A percentile compares a stretch with the other conserved stretches of the same genome.
Evolutionary conservation across 2,888 invertebrate species (phyloP).

Genomic region (Cyaniris semiargus): DNA sequence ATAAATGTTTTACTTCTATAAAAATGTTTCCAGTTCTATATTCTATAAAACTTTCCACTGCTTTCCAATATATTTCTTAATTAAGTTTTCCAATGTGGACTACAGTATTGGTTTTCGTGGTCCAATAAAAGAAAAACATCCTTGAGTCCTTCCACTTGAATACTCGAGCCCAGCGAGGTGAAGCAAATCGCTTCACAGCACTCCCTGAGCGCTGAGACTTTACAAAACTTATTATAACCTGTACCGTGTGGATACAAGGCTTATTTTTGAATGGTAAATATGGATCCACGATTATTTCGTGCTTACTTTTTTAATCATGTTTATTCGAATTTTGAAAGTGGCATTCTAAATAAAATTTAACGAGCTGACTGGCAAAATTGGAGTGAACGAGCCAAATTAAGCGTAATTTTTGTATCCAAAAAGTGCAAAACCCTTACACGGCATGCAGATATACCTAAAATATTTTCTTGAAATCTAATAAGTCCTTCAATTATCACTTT

Average conservation of each 20-base stretch:
- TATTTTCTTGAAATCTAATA: neutral
- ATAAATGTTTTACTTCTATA: neutral
- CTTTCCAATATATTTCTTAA: neutral
- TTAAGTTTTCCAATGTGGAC: neutral
- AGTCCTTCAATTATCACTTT: neutral
- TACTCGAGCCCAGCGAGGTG: conserved; percentile 43
- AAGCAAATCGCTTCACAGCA: conserved; percentile 39
- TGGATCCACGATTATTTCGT: neutral
- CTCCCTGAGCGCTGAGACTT: conserved; percentile 10
- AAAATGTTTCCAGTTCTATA: neutral
- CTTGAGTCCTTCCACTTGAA: conserved; percentile 44
- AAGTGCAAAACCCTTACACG: neutral
- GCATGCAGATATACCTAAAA: neutral
- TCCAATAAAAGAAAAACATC: conserved; percentile 37
- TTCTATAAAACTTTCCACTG: neutral
- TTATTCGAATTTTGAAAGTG: neutral
- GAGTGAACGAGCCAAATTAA: neutral
- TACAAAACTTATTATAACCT: conserved; percentile 29
- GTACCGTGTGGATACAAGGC: neutral
- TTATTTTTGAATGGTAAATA: neutral
- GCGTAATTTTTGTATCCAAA: neutral
- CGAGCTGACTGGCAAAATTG: neutral
- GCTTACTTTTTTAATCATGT: neutral
- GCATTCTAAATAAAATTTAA: conserved; percentile 2
- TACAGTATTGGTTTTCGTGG: conserved; percentile 20